phyloP scores from a whole-genome alignment of 2,113 vertebrate species.

The Catharus fuscescens region DNA sequence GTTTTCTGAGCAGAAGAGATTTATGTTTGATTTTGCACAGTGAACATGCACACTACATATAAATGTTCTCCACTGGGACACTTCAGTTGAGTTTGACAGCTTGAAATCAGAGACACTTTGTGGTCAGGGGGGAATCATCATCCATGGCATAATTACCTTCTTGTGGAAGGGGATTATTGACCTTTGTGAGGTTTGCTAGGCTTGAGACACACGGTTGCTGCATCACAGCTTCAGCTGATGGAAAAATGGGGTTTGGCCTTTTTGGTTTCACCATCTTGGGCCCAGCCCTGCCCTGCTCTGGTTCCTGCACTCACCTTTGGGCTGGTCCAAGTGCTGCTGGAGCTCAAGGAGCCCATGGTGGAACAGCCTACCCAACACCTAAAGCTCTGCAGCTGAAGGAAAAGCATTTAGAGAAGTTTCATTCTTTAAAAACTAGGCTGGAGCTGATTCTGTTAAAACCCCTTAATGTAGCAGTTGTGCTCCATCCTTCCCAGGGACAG shows the following conservation, averaged over 20 bases:
- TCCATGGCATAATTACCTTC: not conserved
- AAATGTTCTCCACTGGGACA: not conserved
- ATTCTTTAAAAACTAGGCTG: not conserved
- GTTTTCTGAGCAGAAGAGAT: not conserved
- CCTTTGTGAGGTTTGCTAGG: not conserved
- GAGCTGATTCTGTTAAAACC: not conserved
- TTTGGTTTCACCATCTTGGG: not conserved
- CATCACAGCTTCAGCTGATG: not conserved
- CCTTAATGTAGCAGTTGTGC: not conserved
- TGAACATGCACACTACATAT: rapidly evolving
- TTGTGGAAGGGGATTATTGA: not conserved
- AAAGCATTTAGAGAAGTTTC: not conserved
- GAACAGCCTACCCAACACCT: not conserved
- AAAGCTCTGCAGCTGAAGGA: not conserved
- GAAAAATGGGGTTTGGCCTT: not conserved
- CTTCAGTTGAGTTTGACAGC: not conserved
- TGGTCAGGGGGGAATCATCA: not conserved
- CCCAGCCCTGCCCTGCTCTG: not conserved
- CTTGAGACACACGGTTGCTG: not conserved
- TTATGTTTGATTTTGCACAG: not conserved
- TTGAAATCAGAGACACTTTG: not conserved
- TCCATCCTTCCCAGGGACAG: not conserved
- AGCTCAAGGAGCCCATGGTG: not conserved
- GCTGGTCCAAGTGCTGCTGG: too few species aligned
- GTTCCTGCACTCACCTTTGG: not conserved